Base-by-base conservation (phyloP, 2,888 invertebrate species). In the Enchytraeus crypticus region DNA sequence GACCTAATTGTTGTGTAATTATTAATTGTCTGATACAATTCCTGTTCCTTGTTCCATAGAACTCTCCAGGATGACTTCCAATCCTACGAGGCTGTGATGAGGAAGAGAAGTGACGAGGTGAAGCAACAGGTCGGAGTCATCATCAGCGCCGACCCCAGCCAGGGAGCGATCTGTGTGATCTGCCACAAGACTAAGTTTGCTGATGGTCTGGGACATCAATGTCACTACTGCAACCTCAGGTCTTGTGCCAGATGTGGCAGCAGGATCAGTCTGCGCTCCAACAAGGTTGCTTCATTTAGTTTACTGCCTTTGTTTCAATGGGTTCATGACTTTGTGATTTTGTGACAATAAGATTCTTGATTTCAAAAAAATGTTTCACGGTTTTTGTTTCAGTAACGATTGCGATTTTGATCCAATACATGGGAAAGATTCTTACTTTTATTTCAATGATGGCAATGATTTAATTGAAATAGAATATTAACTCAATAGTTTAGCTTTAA, bases 141-240 rank as follows among this genome's bases (percentile, higher is more conserved):
- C 66, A 97, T 97, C 82, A 96, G 97, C 68, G 88, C 96, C 71
- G 38, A 38, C 38, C 38, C 38, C 11, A 38, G 38, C 92, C 76
- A 88, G 90, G 78, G 53, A 8, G 26, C 5, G 74, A 95, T 96
- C 71, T 98, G 98, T 83, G 92, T 97, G 83, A 92, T 98, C 79
- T 98, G 97, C 83, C 88, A 95, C 82, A 97, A 97, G 84, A 97
- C 97, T 72, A 98, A 98, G 84, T 98, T 98, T 81, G 97, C 97
- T 66, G 97, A 97, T 82, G 96, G 97, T 68, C 88, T 96, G 71
- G 98, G 98, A 65, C 96, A 97, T 84, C 88, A 91, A 77, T 98
- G 98, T 83, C 90, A 95, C 82, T 96, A 97, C 82, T 98, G 98
- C 84, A 86, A 79, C 59, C 71, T 95, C 72, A 85, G 95, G 73